Evolutionary conservation across 2,888 invertebrate species (phyloP), one percentile per base, ranked within the genome.

Genomic region (Icerya purchasi): DNA sequence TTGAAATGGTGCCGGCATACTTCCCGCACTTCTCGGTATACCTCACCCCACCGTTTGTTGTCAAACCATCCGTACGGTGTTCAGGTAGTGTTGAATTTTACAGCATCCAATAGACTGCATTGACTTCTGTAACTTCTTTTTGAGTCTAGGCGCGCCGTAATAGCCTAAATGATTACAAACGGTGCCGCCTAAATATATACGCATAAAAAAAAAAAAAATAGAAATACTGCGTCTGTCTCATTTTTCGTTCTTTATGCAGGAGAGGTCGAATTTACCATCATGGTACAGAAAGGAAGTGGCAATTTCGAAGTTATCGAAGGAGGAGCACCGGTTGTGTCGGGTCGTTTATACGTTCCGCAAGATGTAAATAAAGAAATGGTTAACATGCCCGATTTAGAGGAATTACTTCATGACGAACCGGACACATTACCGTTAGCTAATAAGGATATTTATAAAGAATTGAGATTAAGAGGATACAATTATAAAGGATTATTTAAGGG

Each of bases 301-400:
- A 69, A 70, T 23, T 81, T 81, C 67, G 79, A 80, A 72, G 79
- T 69, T 3, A 77, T 82, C 0, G 84, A 85, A 69, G 79, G 80
- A 2, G 79, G 79, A 2, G 78, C 78, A 0, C 77, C 83, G 0
- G 78, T 87, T 23, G 82, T 83, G 0, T 82, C 82, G 0, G 87
- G 87, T 36, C 75, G 72, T 20, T 78, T 86, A 57, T 78, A 77
- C 57, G 75, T 76, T 1, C 76, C 78, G 61, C 75, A 77, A 65
- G 75, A 68, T 58, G 61, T 77, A 0, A 77, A 77, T 0, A 75
- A 76, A 61, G 76, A 78, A 61, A 75, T 76, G 68, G 69, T 77
- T 1, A 72, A 74, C 1, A 69, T 77, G 0, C 73, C 74, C 2
- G 68, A 69, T 19, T 67, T 75, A 5, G 71, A 73, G 64, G 69